These are phyloP conservation scores for Ligdia adustata DNA, from an alignment of 2,888 invertebrate genomes.

Conservation along the genomic window DNA sequence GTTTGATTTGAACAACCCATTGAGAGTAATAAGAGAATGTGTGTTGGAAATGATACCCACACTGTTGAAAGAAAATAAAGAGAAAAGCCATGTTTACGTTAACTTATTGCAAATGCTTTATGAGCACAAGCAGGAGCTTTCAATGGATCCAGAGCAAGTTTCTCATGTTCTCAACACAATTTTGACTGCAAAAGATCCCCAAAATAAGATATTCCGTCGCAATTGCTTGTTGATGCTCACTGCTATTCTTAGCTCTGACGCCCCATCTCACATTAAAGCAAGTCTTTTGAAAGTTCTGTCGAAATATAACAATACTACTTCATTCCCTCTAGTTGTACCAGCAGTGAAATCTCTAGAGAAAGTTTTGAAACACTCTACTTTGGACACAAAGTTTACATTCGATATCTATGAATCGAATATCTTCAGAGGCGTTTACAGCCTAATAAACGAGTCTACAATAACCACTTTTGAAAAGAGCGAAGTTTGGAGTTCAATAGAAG, in stretches of 20 bases:
- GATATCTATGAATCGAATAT: slow-evolving; percentile 80
- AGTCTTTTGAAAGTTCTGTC: slow-evolving; percentile 73
- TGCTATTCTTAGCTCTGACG: slow-evolving; percentile 58
- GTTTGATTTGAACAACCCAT: slow-evolving; percentile 81
- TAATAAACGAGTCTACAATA: slow-evolving; percentile 80
- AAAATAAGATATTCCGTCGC: slow-evolving; percentile 64
- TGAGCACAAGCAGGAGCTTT: slow-evolving; percentile 83
- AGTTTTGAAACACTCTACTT: slow-evolving; percentile 40
- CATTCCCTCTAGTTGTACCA: slow-evolving; percentile 65
- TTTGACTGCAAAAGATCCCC: slow-evolving; percentile 80
- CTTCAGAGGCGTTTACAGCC: slow-evolving; percentile 79
- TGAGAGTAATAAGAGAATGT: slow-evolving; percentile 80
- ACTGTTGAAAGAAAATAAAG: slow-evolving; percentile 55
- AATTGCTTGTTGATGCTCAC: slow-evolving; percentile 66
- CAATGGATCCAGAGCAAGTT: slow-evolving; percentile 87
- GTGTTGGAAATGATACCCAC: slow-evolving; percentile 79
- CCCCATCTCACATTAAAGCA: slow-evolving; percentile 74
- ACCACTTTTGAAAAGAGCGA: slow-evolving; percentile 64
- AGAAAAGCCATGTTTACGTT: slow-evolving; percentile 65
- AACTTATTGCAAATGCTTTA: slow-evolving; percentile 74
- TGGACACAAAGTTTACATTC: slow-evolving; percentile 57
- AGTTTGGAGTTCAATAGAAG: slow-evolving; percentile 85
- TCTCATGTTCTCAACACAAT: slow-evolving; percentile 85
- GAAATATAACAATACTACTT: slow-evolving; percentile 70
- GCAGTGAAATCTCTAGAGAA: slow-evolving; percentile 55